Conservation (phyloP, 2,888 invertebrate species). For the Phoenoteleia sp. region DNA sequence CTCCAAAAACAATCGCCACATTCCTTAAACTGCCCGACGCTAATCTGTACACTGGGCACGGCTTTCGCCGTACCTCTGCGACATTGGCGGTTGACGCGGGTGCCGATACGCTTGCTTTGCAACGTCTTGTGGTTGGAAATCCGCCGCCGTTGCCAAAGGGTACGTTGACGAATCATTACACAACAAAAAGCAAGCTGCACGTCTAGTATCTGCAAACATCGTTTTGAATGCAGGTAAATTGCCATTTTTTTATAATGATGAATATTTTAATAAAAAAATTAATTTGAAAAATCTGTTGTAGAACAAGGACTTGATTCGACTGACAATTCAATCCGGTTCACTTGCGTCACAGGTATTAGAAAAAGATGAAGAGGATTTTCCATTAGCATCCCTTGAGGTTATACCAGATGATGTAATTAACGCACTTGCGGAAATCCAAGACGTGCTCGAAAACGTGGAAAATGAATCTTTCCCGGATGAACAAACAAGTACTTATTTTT, state of each 20-base stretch:
- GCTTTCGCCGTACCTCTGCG: slow-evolving; percentile 50
- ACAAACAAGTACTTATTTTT: slow-evolving; percentile 18
- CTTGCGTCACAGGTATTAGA: slow-evolving; percentile 14
- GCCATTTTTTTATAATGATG: background rate
- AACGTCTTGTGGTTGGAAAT: slow-evolving; percentile 45
- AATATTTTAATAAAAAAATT: background rate
- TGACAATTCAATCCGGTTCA: background rate
- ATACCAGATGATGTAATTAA: slow-evolving; percentile 12
- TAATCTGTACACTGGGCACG: slow-evolving; percentile 34
- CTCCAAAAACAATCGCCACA: slow-evolving; percentile 47
- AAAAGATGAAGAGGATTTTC: slow-evolving; percentile 8
- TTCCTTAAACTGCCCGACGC: slow-evolving; percentile 44
- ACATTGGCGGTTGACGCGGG: slow-evolving; percentile 33
- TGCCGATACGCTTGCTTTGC: slow-evolving; percentile 13
- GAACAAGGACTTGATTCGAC: background rate
- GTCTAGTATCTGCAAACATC: background rate
- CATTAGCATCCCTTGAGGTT: slow-evolving; percentile 16
- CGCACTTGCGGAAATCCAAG: slow-evolving; percentile 9
- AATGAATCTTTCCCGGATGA: slow-evolving; percentile 16
- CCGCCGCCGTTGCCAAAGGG: slow-evolving; percentile 13
- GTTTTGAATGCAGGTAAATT: background rate
- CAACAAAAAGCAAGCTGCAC: background rate
- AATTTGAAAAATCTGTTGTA: background rate
- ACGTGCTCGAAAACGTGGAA: slow-evolving; percentile 21
- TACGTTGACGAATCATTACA: slow-evolving; percentile 16